Conservation (phyloP, 2,113 vertebrate species). For the Pterocles orientalis region DNA sequence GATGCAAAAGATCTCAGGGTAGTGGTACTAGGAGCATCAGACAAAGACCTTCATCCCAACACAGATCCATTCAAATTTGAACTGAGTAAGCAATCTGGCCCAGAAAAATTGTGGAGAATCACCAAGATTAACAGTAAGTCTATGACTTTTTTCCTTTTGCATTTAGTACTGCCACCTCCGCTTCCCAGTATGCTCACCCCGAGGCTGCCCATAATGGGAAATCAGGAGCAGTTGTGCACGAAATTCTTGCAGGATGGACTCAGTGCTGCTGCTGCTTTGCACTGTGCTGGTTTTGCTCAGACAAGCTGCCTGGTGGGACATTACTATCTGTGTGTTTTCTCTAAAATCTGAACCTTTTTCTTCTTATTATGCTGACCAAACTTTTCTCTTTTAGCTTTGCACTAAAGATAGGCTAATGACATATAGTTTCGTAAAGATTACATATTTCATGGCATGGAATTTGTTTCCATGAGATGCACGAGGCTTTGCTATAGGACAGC, state of each 20-base stretch:
- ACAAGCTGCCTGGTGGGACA: background rate
- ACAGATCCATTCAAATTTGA: conserved; percentile 94
- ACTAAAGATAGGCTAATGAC: background rate
- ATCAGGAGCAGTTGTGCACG: background rate
- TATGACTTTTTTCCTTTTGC: background rate
- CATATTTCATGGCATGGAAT: background rate
- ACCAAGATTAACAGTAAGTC: conserved; percentile 93
- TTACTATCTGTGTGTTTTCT: background rate
- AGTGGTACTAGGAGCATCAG: conserved; percentile 86
- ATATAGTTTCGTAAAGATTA: background rate
- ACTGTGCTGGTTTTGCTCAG: background rate
- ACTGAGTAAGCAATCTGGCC: conserved; percentile 86
- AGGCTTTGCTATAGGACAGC: background rate
- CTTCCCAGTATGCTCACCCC: fast-evolving
- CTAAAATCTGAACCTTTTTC: background rate
- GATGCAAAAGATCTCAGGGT: conserved; percentile 89
- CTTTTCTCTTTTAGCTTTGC: background rate
- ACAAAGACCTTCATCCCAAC: conserved; percentile 91
- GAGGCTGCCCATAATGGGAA: background rate
- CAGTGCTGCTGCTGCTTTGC: background rate
- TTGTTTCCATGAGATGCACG: background rate
- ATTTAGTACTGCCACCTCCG: background rate
- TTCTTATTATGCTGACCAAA: background rate
- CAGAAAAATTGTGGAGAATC: conserved; percentile 94
- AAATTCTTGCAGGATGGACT: background rate